A percentile compares a stretch with the other conserved stretches of the same genome.
Evolutionary conservation across 2,888 invertebrate species (phyloP).

Genomic region (Hylaea fasciaria): DNA sequence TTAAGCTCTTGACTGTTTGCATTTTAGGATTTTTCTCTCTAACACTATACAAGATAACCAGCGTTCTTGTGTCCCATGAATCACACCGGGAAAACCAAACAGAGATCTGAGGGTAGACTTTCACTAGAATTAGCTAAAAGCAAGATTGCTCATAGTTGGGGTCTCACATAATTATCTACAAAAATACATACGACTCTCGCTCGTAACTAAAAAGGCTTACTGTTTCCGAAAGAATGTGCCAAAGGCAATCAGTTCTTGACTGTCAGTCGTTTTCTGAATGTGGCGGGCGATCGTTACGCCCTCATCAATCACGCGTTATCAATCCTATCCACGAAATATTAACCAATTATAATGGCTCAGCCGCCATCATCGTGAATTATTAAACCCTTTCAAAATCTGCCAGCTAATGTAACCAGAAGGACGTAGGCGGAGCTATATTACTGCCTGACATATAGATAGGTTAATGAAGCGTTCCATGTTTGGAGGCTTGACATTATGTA

Average conservation of each 20-base stretch:
- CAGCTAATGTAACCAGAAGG: conserved; percentile 23
- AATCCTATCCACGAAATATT: conserved; percentile 72
- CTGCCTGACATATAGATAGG: neutral
- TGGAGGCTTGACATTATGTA: conserved; percentile 10
- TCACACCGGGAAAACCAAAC: no score
- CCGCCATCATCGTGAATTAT: conserved; percentile 62
- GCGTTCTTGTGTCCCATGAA: no score
- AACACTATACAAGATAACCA: no score
- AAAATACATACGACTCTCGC: neutral
- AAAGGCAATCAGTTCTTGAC: conserved; percentile 41
- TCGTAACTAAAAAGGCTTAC: conserved; percentile 17
- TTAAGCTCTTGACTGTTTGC: no score
- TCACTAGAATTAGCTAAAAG: no score
- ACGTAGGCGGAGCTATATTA: conserved; percentile 17
- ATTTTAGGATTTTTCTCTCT: no score
- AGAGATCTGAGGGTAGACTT: no score
- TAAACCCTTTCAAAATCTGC: conserved; percentile 55
- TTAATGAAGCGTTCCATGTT: conserved; percentile 14
- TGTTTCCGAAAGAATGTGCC: conserved; percentile 21
- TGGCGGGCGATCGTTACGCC: conserved; percentile 62
- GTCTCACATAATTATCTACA: no score
- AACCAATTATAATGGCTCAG: conserved; percentile 71
- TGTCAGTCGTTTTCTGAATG: conserved; percentile 43
- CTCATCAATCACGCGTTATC: conserved; percentile 81
- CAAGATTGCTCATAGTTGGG: no score